Base-by-base conservation (phyloP, 2,797 vertebrate genomes). In the Malurus leucopterus region DNA sequence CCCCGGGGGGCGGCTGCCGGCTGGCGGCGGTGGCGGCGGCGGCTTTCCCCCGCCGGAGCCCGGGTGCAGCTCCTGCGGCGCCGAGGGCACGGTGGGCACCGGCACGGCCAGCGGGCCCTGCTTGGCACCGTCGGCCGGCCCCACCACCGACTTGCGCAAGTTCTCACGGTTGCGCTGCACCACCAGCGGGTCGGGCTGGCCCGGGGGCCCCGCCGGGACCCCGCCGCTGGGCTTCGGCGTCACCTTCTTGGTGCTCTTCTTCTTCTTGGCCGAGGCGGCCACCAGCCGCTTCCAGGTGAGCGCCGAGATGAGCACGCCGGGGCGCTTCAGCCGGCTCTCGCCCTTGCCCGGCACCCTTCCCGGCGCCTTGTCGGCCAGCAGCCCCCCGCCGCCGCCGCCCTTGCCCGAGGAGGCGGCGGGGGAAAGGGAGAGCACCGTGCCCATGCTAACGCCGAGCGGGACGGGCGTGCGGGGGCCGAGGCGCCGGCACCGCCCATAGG, bases 381-480 rank as follows among this genome's bases (percentile, higher is more conserved):
- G 84, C 75, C 96, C 53, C 96, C 96, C 76, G 87, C 95, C 95
- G 92, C 96, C 95, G 86, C 96, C 92, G 96, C 79, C 96, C 88
- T 96, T 97, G 96, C 92, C 98, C 97, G 96, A 97, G 96, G 76
- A 97, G 97, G 73, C 97, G 68, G 97, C 92, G 51, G 98, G 98
- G 22, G 98, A 98, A 74, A 99, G 97, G 26, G 99, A 99, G 82
- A 99, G 97, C 82, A 98, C 98, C 85, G 99, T 99, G 72, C 99
- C 99, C 99, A 99, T 99, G 94, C 93, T 97, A 91, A 95, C 86
- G 80, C 84, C 75, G 81, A 89, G 81, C 87, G 86, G 77, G 89
- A 91, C 89, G 51, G 91, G 93, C 86, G 83, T 71, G 89, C 63
- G 80, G 86, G 79, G 63, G 86, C 89, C 43, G 70, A 51, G 43